Evolutionary conservation across 2,113 vertebrate genomes (phyloP).

Genomic region (Chaetops frenatus): DNA sequence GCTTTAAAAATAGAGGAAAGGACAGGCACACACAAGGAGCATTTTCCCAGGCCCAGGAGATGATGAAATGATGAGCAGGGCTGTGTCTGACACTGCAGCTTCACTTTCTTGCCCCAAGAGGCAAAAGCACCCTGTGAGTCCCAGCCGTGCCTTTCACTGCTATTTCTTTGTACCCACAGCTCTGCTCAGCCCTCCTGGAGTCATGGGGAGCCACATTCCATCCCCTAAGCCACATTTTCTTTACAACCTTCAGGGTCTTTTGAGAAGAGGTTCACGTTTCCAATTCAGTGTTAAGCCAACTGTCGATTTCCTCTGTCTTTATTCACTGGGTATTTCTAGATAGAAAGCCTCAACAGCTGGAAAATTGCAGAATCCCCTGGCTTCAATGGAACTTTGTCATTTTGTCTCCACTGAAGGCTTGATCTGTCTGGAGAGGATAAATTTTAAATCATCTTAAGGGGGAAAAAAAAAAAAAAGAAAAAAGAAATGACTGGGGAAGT

Average conservation of each 20-base stretch:
- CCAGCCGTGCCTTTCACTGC: fast-evolving
- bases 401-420: background rate
- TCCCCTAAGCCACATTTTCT: background rate
- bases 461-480: too few relatives aligned
- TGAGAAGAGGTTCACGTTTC: background rate
- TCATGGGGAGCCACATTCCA: background rate
- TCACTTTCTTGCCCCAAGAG: fast-evolving
- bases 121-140: fast-evolving
- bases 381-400: background rate
- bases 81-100: background rate
- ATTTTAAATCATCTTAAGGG: background rate
- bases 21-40: fast-evolving
- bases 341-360: background rate
- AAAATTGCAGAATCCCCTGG: background rate
- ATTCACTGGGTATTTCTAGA: background rate
- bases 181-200: background rate
- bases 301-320: background rate
- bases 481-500: background rate
- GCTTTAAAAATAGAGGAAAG: background rate
- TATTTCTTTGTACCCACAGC: background rate
- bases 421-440: background rate
- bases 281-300: background rate
- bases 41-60: background rate
- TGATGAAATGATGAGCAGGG: background rate
- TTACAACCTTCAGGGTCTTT: background rate